These are phyloP conservation scores for Lophius americanus DNA, from an alignment of 2,797 vertebrate species.

Conservation along the genomic window DNA sequence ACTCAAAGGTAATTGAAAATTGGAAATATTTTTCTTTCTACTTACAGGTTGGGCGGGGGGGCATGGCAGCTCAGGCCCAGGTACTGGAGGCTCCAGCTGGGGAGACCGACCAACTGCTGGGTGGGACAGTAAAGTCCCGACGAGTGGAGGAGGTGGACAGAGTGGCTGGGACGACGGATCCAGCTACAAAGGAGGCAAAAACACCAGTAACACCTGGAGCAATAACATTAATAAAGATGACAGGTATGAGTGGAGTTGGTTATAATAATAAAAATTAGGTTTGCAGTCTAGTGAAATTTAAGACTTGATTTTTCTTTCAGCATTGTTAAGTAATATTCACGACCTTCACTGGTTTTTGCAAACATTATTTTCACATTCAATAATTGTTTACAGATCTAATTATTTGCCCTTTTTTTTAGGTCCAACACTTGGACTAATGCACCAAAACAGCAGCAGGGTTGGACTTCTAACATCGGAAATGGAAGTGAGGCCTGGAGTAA, in stretches of 20 bases:
- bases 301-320: not conserved
- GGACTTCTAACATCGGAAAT: slow-evolving; percentile 80
- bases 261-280: not conserved
- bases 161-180: slow-evolving; percentile 89
- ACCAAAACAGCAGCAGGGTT: slow-evolving; percentile 84
- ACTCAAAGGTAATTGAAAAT: not conserved
- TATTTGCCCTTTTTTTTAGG: slow-evolving; percentile 45
- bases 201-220: slow-evolving; percentile 83
- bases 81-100: slow-evolving; percentile 88
- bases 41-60: slow-evolving; percentile 83
- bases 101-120: slow-evolving; percentile 87
- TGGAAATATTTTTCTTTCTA: not conserved
- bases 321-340: not conserved
- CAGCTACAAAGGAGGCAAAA: slow-evolving; percentile 81
- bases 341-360: not conserved
- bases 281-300: not conserved
- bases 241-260: slow-evolving; percentile 61
- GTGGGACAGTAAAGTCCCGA: slow-evolving; percentile 90
- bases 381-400: not conserved
- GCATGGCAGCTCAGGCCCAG: slow-evolving; percentile 81
- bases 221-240: slow-evolving; percentile 90
- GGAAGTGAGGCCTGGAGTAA: slow-evolving; percentile 84
- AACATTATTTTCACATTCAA: not conserved
- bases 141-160: slow-evolving; percentile 80
- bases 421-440: slow-evolving; percentile 89